These are phyloP conservation scores for Muscicapa adusta DNA, from an alignment of 2,113 vertebrate genomes.

Conservation along the genomic window DNA sequence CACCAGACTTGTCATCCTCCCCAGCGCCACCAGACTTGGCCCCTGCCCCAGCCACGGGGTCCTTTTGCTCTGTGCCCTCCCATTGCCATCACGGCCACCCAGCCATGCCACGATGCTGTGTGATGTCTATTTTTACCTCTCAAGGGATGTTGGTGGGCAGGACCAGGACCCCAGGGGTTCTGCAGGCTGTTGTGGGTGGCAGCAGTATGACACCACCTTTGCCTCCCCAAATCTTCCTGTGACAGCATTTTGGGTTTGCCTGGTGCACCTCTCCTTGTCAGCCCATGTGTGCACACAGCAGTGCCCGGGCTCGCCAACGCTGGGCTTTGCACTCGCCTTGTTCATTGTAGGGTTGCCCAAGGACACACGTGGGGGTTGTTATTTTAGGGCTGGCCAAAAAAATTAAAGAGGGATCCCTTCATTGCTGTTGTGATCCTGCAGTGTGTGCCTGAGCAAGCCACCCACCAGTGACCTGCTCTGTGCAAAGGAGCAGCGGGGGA, in stretches of 20 bases:
- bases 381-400: neutral
- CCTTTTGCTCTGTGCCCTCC: neutral
- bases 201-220: neutral
- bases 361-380: neutral
- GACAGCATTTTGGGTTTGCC: neutral
- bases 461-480: neutral
- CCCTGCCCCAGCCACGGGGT: neutral
- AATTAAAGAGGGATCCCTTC: neutral
- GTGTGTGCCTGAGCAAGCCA: neutral
- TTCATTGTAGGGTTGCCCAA: neutral
- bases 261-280: neutral
- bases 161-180: neutral
- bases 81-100: fast-evolving
- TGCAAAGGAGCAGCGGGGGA: neutral
- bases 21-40: neutral
- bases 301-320: fast-evolving
- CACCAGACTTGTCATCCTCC: neutral
- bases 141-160: neutral
- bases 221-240: neutral
- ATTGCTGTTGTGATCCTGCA: neutral
- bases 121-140: neutral
- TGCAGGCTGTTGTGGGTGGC: neutral
- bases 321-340: neutral
- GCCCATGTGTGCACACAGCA: fast-evolving
- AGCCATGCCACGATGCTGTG: fast-evolving